Evolutionary conservation across 2,113 vertebrate genomes (phyloP).

Genomic region (Cyphomyrus plagiostoma): DNA sequence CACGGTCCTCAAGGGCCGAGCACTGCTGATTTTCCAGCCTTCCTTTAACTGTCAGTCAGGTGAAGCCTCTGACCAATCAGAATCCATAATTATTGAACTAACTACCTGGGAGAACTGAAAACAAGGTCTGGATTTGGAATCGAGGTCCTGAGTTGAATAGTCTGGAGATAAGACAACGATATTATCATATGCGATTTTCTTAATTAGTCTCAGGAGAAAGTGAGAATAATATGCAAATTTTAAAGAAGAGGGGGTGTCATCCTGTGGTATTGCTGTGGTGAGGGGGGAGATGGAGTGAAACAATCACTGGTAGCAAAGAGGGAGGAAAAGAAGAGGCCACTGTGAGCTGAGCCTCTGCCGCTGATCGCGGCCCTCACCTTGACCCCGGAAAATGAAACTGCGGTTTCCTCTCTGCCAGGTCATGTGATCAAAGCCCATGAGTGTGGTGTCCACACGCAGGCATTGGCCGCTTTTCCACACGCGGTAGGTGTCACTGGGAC

Average conservation of each 20-base stretch:
- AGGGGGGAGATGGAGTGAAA: background rate
- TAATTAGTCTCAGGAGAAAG: background rate
- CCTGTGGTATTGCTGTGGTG: background rate
- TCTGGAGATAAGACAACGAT: background rate
- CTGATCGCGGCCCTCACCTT: slow-evolving; percentile 65
- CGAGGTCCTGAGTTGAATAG: no score
- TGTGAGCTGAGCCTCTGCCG: background rate
- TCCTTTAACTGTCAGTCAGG: no score
- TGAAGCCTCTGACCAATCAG: no score
- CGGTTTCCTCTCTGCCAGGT: slow-evolving; percentile 96
- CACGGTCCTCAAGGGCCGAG: no score
- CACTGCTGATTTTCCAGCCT: no score
- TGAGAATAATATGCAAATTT: background rate
- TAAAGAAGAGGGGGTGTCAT: background rate
- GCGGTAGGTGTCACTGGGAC: slow-evolving; percentile 93
- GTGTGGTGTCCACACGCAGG: slow-evolving; percentile 88
- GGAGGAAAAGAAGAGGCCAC: no score
- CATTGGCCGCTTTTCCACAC: slow-evolving; percentile 98
- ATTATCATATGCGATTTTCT: background rate
- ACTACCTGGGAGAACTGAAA: no score
- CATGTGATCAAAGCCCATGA: slow-evolving; percentile 97
- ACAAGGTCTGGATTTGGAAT: no score
- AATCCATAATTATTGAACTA: no score
- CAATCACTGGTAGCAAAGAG: background rate
- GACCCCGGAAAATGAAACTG: slow-evolving; percentile 90